These are phyloP conservation scores for Cassiopea xamachana DNA, from an alignment of 30 jellyfish, hydroid and myxozoan genomes.

Conservation along the genomic window DNA sequence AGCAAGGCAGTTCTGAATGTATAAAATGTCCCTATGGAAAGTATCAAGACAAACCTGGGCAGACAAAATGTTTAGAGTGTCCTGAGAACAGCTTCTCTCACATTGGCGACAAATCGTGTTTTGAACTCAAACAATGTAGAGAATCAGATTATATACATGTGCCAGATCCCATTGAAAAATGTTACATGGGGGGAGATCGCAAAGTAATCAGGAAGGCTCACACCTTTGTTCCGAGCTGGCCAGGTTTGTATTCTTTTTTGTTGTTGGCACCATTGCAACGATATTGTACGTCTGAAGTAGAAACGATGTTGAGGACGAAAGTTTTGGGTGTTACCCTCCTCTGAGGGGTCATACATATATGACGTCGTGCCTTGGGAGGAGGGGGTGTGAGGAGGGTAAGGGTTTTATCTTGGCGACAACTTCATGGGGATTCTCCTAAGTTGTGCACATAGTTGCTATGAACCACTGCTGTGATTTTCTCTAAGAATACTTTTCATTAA, in stretches of 20 bases:
- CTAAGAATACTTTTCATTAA: too few relatives aligned
- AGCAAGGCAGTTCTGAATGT: constrained; percentile 81
- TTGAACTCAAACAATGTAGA: constrained; percentile 55
- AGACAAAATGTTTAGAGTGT: constrained; percentile 73
- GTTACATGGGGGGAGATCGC: constrained; percentile 53
- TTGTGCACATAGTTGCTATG: too few relatives aligned
- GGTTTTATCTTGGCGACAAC: too few relatives aligned
- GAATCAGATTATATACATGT: constrained; percentile 58
- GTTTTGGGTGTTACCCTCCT: too few relatives aligned
- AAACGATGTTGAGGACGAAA: too few relatives aligned
- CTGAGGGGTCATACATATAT: too few relatives aligned
- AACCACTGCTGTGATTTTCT: too few relatives aligned
- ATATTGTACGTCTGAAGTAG: too few relatives aligned
- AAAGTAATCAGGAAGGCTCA: constrained; percentile 42
- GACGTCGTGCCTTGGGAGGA: too few relatives aligned
- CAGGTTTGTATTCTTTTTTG: constrained; percentile 61
- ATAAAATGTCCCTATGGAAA: constrained; percentile 73
- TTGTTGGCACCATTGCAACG: background rate
- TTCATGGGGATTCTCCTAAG: too few relatives aligned
- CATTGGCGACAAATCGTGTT: constrained; percentile 80
- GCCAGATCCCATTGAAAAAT: constrained; percentile 80
- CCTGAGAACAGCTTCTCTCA: constrained; percentile 74
- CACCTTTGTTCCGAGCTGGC: constrained; percentile 70
- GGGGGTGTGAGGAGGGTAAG: too few relatives aligned
- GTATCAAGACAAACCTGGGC: constrained; percentile 87